A percentile compares a stretch with the other conserved stretches of the same genome.
These are phyloP conservation scores for Notothenia coriiceps DNA, from an alignment of 2,113 vertebrate species.

Conservation along the genomic window DNA sequence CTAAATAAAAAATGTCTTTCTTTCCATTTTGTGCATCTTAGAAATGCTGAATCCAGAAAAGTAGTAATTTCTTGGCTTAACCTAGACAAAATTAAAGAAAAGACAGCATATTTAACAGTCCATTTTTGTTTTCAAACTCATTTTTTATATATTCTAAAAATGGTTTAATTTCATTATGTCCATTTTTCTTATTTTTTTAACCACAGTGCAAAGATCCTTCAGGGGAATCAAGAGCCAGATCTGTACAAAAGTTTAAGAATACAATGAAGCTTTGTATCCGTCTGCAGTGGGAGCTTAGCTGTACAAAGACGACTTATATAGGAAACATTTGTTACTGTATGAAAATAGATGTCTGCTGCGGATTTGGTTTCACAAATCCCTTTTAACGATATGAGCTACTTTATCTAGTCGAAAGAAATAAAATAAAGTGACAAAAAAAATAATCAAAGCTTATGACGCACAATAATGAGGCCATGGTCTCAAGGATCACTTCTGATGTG, in stretches of 20 bases:
- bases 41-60: background rate
- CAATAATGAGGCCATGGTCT: slow-evolving; percentile 31
- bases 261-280: slow-evolving; percentile 46
- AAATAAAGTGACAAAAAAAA: background rate
- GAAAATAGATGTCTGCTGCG: slow-evolving; percentile 72
- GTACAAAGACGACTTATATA: slow-evolving; percentile 58
- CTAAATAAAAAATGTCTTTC: background rate
- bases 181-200: background rate
- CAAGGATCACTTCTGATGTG: slow-evolving; percentile 3
- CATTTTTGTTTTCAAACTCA: no score
- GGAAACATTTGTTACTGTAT: slow-evolving; percentile 57
- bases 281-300: slow-evolving; percentile 42
- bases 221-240: slow-evolving; percentile 37
- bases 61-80: background rate
- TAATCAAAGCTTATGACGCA: slow-evolving; percentile 14
- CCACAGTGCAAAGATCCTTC: slow-evolving; percentile 51
- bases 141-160: no score
- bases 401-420: slow-evolving; percentile 22
- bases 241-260: slow-evolving; percentile 59
- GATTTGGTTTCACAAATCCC: slow-evolving; percentile 67
- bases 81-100: background rate
- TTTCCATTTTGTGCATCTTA: background rate
- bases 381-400: slow-evolving; percentile 64
- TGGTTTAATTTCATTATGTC: background rate
- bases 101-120: background rate